phyloP scores from a whole-genome alignment of 1,140 invertebrate species.

The Musca domestica region DNA sequence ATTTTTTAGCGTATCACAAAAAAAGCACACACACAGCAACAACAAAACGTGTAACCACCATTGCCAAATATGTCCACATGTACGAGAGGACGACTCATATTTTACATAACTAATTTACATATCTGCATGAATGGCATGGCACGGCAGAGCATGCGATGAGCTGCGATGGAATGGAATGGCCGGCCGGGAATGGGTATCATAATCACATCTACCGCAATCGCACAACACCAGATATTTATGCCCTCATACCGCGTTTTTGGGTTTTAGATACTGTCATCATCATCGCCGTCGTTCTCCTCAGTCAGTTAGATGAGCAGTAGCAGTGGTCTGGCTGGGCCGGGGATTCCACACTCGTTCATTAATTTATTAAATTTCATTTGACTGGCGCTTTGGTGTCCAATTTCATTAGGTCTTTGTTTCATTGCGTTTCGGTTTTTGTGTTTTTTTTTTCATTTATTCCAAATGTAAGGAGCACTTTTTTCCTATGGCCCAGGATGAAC shows the following conservation, averaged over 20 bases:
- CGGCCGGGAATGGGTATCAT: background rate
- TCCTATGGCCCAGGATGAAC: too few relatives aligned
- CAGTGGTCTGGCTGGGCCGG: too few relatives aligned
- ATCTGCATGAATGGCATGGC: background rate
- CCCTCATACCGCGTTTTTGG: background rate
- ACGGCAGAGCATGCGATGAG: too few relatives aligned
- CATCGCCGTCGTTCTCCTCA: too few relatives aligned
- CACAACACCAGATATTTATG: background rate
- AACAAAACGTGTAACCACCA: background rate
- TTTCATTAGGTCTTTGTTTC: slow-evolving; percentile 41
- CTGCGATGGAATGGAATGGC: background rate
- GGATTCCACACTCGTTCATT: slow-evolving; percentile 6
- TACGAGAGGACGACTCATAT: slow-evolving; percentile 3
- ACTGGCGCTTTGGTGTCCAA: slow-evolving; percentile 43
- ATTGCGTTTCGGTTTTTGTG: background rate
- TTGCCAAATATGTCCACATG: background rate
- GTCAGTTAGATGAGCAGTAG: too few relatives aligned
- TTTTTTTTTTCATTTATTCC: background rate
- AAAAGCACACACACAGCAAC: background rate
- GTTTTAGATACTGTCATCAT: too few relatives aligned
- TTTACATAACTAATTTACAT: slow-evolving; percentile 22
- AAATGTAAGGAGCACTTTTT: slow-evolving; percentile 1
- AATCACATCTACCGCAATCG: background rate
- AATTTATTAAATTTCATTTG: slow-evolving; percentile 22
- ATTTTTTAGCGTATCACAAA: background rate